Base-by-base conservation (phyloP, 2,888 invertebrate genomes). In the Cyclophora punctaria region DNA sequence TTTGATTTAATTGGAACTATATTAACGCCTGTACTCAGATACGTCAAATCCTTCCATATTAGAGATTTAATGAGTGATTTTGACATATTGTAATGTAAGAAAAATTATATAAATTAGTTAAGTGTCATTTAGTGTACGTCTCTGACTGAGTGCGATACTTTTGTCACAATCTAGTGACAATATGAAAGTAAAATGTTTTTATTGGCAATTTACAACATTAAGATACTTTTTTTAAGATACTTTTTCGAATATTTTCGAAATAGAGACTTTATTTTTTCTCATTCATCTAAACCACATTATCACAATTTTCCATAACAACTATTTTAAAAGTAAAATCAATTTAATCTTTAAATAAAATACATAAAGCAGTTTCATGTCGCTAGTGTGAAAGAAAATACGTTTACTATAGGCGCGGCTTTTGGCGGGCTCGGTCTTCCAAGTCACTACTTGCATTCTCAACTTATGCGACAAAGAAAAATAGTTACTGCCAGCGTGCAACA, bases 351-450 rank as follows among this genome's bases (percentile, higher is more conserved):
- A 41, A 41, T 7, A 7, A n/a, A 5, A 41, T 5, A 7, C 5
- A 3, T 41, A 43, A 43, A 7, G 20, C 42, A 20, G 7, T 20
- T 5, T 20, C 7, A 20, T 43, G n/a, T 7, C 4, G n/a, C 20
- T 7, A 2, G 20, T 20, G 3, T 43, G 42, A 34, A 20, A 33
- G n/a, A 45, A 44, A 34, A 34, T 35, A 43, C 49, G 48, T 49
- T 46, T 46, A 45, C 35, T 52, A 43, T 55, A 48, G 61, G 60
- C 49, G 57, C 48, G 55, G 65, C 51, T 51, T 63, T 66, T 69
- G 67, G 67, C 67, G 69, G 64, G 67, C 68, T 67, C 55, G 60
- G 59, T 48, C 53, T 57, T 56, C 49, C 58, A 65, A 59, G 57
- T 65, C 63, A 59, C 60, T 58, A 54, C 46, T 35, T 20, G 20